A percentile compares a stretch with the other conserved stretches of the same genome.
These are phyloP conservation scores for Procambarus clarkii DNA, from an alignment of 1,140 invertebrate species.

Conservation along the genomic window DNA sequence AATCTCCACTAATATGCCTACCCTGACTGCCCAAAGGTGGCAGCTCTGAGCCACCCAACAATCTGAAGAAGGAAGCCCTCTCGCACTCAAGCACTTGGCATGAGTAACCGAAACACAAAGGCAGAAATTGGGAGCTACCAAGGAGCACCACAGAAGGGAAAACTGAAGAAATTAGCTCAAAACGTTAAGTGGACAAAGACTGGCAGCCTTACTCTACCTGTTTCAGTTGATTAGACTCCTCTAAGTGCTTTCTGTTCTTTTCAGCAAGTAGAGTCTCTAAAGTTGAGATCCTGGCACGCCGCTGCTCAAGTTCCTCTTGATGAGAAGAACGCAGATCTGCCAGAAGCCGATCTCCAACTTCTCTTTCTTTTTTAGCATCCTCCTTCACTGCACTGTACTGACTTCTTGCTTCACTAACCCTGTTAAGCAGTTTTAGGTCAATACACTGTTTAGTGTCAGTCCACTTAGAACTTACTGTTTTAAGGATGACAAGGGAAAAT, in stretches of 20 bases:
- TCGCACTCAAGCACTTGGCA: no score
- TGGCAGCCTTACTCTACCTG: constrained; percentile 11
- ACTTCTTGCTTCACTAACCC: constrained; percentile 13
- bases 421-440: not conserved
- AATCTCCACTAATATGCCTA: no score
- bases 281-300: constrained; percentile 20
- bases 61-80: no score
- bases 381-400: not conserved
- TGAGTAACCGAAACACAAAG: no score
- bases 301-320: constrained; percentile 41
- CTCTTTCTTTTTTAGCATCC: not conserved
- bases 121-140: no score
- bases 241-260: constrained; percentile 37
- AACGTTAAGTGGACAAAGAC: not conserved
- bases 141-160: no score
- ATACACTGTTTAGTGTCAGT: no score
- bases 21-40: no score
- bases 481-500: no score
- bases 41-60: no score
- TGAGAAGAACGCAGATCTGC: constrained; percentile 19
- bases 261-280: constrained; percentile 19
- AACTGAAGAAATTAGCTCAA: no score
- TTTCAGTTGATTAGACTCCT: constrained; percentile 38
- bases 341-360: not conserved
- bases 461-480: no score